phyloP scores from a whole-genome alignment of 2,888 invertebrate genomes.

The Rhagium mordax region DNA sequence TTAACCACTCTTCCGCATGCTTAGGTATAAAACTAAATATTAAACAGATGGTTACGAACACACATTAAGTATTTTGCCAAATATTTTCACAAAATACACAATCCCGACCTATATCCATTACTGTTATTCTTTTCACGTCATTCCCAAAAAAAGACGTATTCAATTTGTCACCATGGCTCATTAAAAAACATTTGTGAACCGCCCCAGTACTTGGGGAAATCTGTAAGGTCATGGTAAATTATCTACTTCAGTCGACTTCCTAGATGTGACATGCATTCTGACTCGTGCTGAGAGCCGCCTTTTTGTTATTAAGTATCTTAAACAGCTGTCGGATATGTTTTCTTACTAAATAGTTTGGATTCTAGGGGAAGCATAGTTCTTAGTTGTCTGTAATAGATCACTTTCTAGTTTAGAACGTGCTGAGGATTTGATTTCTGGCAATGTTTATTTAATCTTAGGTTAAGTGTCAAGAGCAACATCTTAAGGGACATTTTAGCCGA shows the following conservation, averaged over 20 bases:
- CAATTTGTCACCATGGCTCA: constrained; percentile 29
- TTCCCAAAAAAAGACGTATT: not conserved
- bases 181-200: constrained; percentile 24
- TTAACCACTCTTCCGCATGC: constrained; percentile 47
- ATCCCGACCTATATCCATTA: constrained; percentile 11
- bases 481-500: not conserved
- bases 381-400: constrained; percentile 16
- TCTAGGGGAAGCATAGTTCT: constrained; percentile 19
- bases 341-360: constrained; percentile 30
- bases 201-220: constrained; percentile 23
- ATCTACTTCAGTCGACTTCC: constrained; percentile 5
- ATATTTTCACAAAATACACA: constrained; percentile 31
- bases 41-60: constrained; percentile 26
- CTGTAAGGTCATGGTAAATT: constrained; percentile 14
- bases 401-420: constrained; percentile 28
- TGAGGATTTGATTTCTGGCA: constrained; percentile 2
- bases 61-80: constrained; percentile 3
- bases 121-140: constrained; percentile 3
- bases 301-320: constrained; percentile 23
- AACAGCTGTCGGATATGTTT: constrained; percentile 31
- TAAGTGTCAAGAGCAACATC: constrained; percentile 20
- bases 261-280: not conserved
- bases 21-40: constrained; percentile 27
- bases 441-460: constrained; percentile 19
- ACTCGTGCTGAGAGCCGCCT: constrained; percentile 25